These are phyloP conservation scores for Semnornis frantzii DNA, from an alignment of 2,113 vertebrate genomes.

Conservation along the genomic window DNA sequence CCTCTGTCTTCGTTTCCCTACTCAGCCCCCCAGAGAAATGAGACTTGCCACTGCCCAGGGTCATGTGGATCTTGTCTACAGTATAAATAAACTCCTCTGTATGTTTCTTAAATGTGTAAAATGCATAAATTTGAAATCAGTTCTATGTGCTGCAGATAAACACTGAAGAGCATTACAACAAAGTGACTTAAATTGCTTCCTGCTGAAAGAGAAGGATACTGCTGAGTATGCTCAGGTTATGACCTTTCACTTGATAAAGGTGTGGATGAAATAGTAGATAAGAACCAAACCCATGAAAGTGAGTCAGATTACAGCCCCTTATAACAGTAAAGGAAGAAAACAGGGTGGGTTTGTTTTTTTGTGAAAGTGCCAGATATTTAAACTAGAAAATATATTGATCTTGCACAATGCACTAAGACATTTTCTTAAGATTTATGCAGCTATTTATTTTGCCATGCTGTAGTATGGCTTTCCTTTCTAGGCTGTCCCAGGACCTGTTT, in stretches of 20 bases:
- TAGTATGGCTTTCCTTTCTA: constrained; percentile 74
- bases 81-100: background rate
- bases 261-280: constrained; percentile 6
- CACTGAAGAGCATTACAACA: background rate
- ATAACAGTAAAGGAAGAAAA: background rate
- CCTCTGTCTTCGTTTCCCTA: background rate
- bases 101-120: background rate
- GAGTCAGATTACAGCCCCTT: constrained; percentile 13
- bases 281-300: background rate
- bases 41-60: background rate
- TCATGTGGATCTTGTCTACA: background rate
- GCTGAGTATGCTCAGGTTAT: background rate
- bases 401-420: constrained; percentile 60
- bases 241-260: constrained; percentile 29
- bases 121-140: background rate
- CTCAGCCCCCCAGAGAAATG: background rate
- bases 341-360: background rate
- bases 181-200: background rate
- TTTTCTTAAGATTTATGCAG: constrained; percentile 69
- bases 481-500: constrained; percentile 70
- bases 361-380: constrained; percentile 36
- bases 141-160: background rate
- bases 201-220: constrained; percentile 1
- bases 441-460: constrained; percentile 71
- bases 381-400: constrained; percentile 48